Percentiles rank a stretch among this genome's conserved stretches.
phyloP scores from a whole-genome alignment of 2,113 vertebrate genomes.

The Stigmatopora nigra region DNA sequence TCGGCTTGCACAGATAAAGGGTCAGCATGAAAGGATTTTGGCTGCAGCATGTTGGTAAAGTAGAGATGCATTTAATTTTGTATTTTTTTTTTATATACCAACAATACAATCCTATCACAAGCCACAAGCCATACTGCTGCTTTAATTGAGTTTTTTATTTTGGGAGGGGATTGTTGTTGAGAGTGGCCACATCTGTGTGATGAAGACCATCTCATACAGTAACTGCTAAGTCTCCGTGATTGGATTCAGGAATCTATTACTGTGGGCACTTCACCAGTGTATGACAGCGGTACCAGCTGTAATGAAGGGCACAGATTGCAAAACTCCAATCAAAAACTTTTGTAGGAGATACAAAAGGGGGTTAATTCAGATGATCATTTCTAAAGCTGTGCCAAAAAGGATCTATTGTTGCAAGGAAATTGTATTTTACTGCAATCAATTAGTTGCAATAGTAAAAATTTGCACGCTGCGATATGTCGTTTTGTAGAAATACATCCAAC shows the following conservation, averaged over 20 bases:
- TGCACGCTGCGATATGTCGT: neutral
- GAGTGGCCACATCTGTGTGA: conserved; percentile 60
- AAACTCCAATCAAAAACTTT: neutral
- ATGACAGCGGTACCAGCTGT: conserved; percentile 12
- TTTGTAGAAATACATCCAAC: neutral
- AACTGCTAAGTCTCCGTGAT: conserved; percentile 53
- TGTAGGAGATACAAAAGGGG: conserved; percentile 22
- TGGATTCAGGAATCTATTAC: conserved; percentile 45
- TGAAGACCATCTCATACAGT: conserved; percentile 40
- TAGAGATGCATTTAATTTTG: neutral
- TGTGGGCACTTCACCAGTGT: conserved; percentile 30
- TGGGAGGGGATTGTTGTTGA: conserved; percentile 10
- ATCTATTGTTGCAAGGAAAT: neutral
- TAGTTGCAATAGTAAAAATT: neutral
- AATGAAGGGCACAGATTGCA: conserved; percentile 1
- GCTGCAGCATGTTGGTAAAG: conserved; percentile 18
- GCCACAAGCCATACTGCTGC: conserved; percentile 32
- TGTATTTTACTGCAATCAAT: conserved; percentile 5
- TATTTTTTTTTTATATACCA: neutral
- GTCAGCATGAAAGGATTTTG: conserved; percentile 54
- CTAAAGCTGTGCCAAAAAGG: conserved; percentile 4
- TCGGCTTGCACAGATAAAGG: conserved; percentile 26
- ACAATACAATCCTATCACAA: conserved; percentile 58
- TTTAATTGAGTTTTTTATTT: conserved; percentile 29
- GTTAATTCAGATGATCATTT: conserved; percentile 41